Evolutionary conservation across 2,113 vertebrate species (phyloP).

Genomic region (Eulemur rufifrons): DNA sequence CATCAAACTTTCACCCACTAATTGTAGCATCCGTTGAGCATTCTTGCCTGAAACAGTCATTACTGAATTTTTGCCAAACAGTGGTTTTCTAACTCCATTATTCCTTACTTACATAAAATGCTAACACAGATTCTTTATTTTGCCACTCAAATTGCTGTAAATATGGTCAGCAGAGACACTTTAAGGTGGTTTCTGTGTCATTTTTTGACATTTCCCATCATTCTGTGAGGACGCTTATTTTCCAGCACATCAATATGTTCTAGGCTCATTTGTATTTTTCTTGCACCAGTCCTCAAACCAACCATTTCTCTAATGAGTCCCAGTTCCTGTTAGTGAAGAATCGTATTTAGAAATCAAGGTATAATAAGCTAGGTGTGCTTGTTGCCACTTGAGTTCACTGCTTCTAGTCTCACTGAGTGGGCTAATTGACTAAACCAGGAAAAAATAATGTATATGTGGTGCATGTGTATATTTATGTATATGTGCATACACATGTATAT

Average conservation of each 20-base stretch:
- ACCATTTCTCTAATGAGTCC: background rate
- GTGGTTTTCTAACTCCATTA: background rate
- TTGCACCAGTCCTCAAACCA: background rate
- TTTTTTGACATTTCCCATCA: background rate
- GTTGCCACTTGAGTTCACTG: background rate
- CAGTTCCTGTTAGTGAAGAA: background rate
- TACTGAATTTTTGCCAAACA: background rate
- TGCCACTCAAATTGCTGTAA: background rate
- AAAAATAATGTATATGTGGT: background rate
- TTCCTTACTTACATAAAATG: background rate
- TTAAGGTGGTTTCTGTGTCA: background rate
- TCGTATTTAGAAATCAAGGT: background rate
- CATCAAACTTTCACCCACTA: background rate
- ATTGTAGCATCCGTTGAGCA: background rate
- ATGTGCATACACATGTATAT: background rate
- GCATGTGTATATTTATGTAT: background rate
- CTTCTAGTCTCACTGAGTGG: background rate
- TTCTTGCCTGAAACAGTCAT: background rate
- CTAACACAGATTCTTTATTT: background rate
- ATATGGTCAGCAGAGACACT: background rate
- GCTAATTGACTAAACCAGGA: background rate
- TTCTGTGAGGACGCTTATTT: background rate
- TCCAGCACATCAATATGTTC: background rate
- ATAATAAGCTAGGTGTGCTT: background rate
- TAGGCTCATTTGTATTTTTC: background rate